These are phyloP conservation scores for Trachelus troglodyta DNA, from an alignment of 2,888 invertebrate genomes.

Conservation along the genomic window DNA sequence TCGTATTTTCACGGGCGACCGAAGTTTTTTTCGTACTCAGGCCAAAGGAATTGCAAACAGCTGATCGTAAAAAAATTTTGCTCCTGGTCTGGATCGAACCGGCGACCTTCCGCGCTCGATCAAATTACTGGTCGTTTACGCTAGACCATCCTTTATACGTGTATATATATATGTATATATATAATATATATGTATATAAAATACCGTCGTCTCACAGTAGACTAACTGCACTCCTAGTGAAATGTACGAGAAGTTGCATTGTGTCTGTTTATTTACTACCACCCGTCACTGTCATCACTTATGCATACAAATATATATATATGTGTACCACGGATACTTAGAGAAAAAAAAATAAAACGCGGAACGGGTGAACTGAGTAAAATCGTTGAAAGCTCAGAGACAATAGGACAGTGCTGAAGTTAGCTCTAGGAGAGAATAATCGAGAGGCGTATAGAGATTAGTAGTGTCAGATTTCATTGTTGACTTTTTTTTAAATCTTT, in stretches of 20 bases:
- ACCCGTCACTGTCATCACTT: not conserved
- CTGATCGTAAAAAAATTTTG: too few relatives aligned
- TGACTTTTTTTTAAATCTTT: not conserved
- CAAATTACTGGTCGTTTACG: too few relatives aligned
- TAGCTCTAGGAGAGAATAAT: not conserved
- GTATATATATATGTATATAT: not conserved
- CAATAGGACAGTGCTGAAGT: not conserved
- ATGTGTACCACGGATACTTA: not conserved
- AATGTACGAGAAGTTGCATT: slow-evolving; percentile 34
- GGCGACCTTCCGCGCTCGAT: too few relatives aligned
- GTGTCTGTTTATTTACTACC: slow-evolving; percentile 30
- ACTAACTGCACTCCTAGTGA: slow-evolving; percentile 37
- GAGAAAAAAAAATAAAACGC: not conserved
- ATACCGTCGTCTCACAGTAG: slow-evolving; percentile 35
- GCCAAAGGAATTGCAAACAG: too few relatives aligned
- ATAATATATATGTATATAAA: not conserved
- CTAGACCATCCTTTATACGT: slow-evolving; percentile 5
- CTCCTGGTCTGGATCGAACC: too few relatives aligned
- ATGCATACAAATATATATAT: not conserved
- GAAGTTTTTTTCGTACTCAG: too few relatives aligned
- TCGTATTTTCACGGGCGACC: too few relatives aligned
- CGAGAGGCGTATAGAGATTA: not conserved
- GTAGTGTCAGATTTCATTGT: not conserved
- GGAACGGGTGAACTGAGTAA: not conserved
- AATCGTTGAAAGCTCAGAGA: not conserved